Evolutionary conservation across 2,797 vertebrate species (phyloP).

Genomic region (Falco columbarius): DNA sequence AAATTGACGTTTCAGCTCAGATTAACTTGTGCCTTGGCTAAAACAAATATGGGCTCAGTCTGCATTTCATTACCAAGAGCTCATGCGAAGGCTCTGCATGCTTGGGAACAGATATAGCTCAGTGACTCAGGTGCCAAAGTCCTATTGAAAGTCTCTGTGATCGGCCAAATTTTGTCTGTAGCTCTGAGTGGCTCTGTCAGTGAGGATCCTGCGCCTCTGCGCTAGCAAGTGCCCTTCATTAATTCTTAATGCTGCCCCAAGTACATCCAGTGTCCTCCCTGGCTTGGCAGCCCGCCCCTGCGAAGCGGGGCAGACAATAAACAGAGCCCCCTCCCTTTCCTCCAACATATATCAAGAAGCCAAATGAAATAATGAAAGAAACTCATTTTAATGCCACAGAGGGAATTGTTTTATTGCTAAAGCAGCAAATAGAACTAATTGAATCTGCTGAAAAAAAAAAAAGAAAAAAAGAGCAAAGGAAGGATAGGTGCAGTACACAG

Average conservation of each 20-base stretch:
- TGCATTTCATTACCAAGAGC: background rate
- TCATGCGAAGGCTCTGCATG: background rate
- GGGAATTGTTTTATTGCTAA: conserved; percentile 78
- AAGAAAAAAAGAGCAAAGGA: background rate
- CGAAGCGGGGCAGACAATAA: background rate
- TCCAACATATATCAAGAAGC: conserved; percentile 49
- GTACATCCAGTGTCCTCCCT: background rate
- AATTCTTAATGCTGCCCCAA: conserved; percentile 33
- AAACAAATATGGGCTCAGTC: background rate
- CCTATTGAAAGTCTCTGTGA: background rate
- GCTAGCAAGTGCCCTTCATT: conserved; percentile 23
- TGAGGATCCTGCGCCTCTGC: background rate
- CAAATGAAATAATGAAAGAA: conserved; percentile 77
- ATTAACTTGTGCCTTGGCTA: background rate
- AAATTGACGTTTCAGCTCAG: background rate
- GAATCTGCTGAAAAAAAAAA: conserved; percentile 65
- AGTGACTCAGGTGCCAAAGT: rapidly evolving
- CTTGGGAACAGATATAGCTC: background rate
- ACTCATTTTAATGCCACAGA: conserved; percentile 75
- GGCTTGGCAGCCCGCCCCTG: background rate
- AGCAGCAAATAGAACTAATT: conserved; percentile 81
- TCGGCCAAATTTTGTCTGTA: background rate
- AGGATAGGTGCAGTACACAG: background rate
- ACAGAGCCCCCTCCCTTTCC: conserved; percentile 40
- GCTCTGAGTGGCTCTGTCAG: background rate